A percentile compares a stretch with the other conserved stretches of the same genome.
Evolutionary conservation across 2,888 invertebrate species (phyloP).

Genomic region (Lasioglossum villosulum): DNA sequence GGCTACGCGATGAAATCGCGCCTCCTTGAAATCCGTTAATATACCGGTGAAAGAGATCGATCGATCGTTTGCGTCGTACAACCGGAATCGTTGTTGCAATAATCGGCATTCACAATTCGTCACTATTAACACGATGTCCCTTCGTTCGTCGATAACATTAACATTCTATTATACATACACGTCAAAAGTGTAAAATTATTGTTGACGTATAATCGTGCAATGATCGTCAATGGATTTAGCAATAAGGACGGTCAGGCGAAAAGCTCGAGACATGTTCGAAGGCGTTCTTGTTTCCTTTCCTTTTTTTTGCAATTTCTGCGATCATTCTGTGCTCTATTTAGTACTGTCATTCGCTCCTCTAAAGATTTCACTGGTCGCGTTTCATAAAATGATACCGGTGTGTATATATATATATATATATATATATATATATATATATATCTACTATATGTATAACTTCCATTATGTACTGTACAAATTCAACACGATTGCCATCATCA

Average conservation of each 20-base stretch:
- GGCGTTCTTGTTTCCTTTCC: constrained; percentile 12
- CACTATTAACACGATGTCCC: constrained; percentile 12
- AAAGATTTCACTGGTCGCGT: constrained; percentile 62
- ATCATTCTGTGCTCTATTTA: constrained; percentile 32
- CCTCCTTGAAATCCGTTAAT: constrained; percentile 55
- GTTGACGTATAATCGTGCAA: constrained; percentile 26
- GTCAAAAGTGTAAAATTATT: constrained; percentile 35
- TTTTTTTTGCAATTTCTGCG: constrained; percentile 5
- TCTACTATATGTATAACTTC: constrained; percentile 53
- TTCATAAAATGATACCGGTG: constrained; percentile 61
- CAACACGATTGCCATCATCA: constrained; percentile 64
- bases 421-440: constrained; percentile 12
- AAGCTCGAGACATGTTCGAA: constrained; percentile 41
- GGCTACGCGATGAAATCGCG: constrained; percentile 57
- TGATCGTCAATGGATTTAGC: constrained; percentile 31
- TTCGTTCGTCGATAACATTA: constrained; percentile 26
- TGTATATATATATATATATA: constrained; percentile 20
- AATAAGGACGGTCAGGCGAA: constrained; percentile 36
- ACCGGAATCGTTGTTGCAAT: constrained; percentile 35
- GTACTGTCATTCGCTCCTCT: constrained; percentile 28
- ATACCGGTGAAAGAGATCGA: constrained; percentile 27
- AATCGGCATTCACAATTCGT: constrained; percentile 16
- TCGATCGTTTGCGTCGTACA: constrained; percentile 20
- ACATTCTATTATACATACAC: constrained; percentile 46
- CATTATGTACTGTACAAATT: constrained; percentile 76